Evolutionary conservation across 2,113 vertebrate genomes (phyloP).

Genomic region (Ahaetulla prasina): DNA sequence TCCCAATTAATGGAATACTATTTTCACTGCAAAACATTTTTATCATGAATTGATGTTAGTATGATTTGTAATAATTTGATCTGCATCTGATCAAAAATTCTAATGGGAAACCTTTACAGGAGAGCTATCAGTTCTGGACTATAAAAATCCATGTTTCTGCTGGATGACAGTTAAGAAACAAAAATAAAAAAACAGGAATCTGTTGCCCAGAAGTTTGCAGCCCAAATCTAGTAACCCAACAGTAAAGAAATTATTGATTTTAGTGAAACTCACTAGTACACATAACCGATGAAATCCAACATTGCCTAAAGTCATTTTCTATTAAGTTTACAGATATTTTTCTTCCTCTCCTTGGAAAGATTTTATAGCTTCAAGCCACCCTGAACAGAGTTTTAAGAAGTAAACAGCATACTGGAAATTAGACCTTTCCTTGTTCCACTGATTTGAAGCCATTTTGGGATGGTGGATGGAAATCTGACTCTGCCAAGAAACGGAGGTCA

Average conservation of each 20-base stretch:
- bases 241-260: background rate
- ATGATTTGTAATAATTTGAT: background rate
- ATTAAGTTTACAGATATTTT: background rate
- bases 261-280: background rate
- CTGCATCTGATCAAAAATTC: background rate
- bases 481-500: background rate
- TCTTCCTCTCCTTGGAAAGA: background rate
- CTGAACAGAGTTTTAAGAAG: background rate
- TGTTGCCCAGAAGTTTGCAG: background rate
- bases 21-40: background rate
- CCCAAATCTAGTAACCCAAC: background rate
- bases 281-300: background rate
- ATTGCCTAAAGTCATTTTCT: background rate
- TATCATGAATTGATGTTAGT: background rate
- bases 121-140: background rate
- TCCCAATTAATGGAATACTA: conserved; percentile 1
- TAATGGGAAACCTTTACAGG: background rate
- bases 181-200: background rate
- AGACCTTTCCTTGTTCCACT: background rate
- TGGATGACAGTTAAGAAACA: background rate
- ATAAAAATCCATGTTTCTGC: background rate
- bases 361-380: background rate
- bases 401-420: background rate
- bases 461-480: background rate
- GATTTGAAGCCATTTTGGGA: background rate